Conservation (phyloP, 2,113 vertebrate species). For the Pseudorectes ferrugineus region DNA sequence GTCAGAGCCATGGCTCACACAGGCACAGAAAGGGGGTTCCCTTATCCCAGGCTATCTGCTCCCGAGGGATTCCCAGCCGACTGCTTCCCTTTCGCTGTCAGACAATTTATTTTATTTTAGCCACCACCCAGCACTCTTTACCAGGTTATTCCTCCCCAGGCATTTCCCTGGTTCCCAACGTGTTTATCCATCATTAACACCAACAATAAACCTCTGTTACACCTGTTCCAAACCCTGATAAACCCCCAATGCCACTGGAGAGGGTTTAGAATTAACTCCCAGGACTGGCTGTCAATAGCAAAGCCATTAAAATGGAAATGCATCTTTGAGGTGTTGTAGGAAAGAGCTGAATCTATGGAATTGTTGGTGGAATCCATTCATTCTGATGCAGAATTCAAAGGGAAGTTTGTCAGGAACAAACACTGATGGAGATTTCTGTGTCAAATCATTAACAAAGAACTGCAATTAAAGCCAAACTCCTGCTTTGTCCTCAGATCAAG, state of each 20-base stretch:
- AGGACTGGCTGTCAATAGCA: not conserved
- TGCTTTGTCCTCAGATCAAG: not conserved
- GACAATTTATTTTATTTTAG: not conserved
- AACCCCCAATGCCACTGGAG: not conserved
- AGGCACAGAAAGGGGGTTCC: not conserved
- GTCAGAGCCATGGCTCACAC: rapidly evolving
- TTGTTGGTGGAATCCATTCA: not conserved
- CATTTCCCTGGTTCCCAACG: rapidly evolving
- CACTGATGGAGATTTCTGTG: not conserved
- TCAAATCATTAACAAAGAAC: not conserved
- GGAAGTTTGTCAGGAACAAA: not conserved
- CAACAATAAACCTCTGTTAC: not conserved
- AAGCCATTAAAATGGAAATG: not conserved
- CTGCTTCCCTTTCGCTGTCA: not conserved
- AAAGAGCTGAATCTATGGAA: not conserved
- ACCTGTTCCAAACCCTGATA: not conserved
- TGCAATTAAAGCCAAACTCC: not conserved
- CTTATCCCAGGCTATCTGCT: not conserved
- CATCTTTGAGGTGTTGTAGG: not conserved
- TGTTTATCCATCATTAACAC: not conserved
- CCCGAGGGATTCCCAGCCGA: not conserved
- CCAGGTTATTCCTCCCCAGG: not conserved
- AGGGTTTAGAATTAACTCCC: not conserved
- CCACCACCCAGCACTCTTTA: not conserved
- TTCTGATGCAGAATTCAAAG: not conserved